Percentiles rank a stretch among this genome's conserved stretches.
Evolutionary conservation across 2,888 invertebrate genomes (phyloP).

Genomic region (Meta bourneti): DNA sequence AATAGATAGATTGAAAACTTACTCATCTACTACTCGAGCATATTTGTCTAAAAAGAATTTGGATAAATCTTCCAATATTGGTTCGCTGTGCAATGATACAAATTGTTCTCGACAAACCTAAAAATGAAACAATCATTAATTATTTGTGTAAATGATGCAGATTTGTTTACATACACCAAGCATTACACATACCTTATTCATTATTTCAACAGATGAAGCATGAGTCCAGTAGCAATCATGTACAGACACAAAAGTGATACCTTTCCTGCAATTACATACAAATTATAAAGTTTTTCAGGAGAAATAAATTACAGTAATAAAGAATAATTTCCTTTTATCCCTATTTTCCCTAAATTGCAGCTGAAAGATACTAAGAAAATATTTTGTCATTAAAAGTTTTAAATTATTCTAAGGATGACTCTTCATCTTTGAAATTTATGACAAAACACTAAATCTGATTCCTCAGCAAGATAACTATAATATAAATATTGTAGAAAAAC

Average conservation of each 20-base stretch:
- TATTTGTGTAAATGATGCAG: background rate
- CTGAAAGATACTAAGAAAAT: no score
- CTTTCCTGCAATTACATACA: slow-evolving; percentile 82
- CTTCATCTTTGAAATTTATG: no score
- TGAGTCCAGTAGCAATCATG: slow-evolving; percentile 99
- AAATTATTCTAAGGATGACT: no score
- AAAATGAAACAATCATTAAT: slow-evolving; percentile 75
- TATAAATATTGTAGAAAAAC: no score
- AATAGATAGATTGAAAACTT: background rate
- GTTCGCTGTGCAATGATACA: slow-evolving; percentile 95
- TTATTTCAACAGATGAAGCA: slow-evolving; percentile 87
- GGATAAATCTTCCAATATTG: slow-evolving; percentile 93
- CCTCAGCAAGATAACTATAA: no score
- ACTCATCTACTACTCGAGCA: slow-evolving; percentile 82
- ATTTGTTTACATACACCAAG: background rate
- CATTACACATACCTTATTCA: slow-evolving; percentile 88
- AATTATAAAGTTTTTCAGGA: background rate
- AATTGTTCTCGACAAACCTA: slow-evolving; percentile 98
- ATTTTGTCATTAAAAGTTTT: no score
- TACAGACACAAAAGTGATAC: slow-evolving; percentile 95
- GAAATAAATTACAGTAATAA: no score
- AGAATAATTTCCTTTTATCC: background rate
- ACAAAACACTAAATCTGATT: no score
- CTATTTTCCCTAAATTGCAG: no score
- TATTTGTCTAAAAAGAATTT: slow-evolving; percentile 87